Base-by-base conservation (phyloP, 2,888 invertebrate species). In the Drosophila quasianomalipes region DNA sequence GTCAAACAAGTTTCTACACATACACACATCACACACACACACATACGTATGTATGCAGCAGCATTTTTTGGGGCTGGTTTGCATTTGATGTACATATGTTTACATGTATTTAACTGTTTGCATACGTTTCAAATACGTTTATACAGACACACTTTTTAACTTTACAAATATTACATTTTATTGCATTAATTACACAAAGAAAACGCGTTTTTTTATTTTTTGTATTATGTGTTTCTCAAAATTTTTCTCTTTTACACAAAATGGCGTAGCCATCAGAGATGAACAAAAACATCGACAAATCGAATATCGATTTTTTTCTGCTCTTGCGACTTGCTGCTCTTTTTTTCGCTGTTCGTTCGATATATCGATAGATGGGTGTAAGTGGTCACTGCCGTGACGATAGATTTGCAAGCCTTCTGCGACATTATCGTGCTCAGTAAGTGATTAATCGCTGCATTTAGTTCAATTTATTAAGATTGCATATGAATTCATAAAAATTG, bases 191-290 rank as follows among this genome's bases (percentile, higher is more conserved):
- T 37, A 53, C 33, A 55, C 55, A 66, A 53, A 54, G 12, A 65
- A 49, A 47, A 52, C 4, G 41, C 31, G 51, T 71, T 74, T 62
- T 54, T 26, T 16, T 22, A 16, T 4, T 47, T 47, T 47, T 47
- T 26, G 26, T 49, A 58, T 57, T 57, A 28, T 65, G 51, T 76
- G 33, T 76, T 72, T 66, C 85, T 70, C 59, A 65, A 47, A 26
- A 71, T 53, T 83, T 88, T 83, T 85, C 76, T 72, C 85, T 80
- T 66, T 68, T 59, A 75, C 71, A 85, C 89, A 83, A 83, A 85
- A 83, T 83, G 83, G 83, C 83, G 83, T 72, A 71, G 55, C 26
- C 49, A 55, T 37, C 72, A 77, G 67, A 55, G 81, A 59, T 81
- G 78, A 16, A 55, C 12, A 41, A 52, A 47, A 37, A 51, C 30